Evolutionary conservation across 2,113 vertebrate species (phyloP), one percentile per base, ranked within the genome.

Genomic region (Nannobrachium achirus): DNA sequence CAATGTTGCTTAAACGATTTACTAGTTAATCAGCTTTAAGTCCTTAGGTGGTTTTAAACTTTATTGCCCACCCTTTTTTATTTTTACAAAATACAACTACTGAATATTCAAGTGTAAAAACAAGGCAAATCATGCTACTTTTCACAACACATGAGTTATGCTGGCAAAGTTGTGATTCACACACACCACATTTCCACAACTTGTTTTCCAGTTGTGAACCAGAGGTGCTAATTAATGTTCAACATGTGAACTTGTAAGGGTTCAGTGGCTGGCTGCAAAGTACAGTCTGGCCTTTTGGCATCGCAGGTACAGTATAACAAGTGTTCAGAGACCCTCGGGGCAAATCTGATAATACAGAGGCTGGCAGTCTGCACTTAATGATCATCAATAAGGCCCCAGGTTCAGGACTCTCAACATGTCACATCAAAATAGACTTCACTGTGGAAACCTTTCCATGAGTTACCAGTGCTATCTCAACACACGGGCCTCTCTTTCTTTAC

Each of bases 141-240:
- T 51, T 61, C 66, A 58, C 62, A 63, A 16, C 46, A 16, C 46
- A n/a, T 16, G 66, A 76, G 55, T 48, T 46, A 33, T 51, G 71
- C 55, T 66, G 8, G 15, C 61, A 78, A 79, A 70, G 72, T 62
- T 15, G 66, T 51, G 64, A 56, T 61, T 72, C 69, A 44, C 63
- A 56, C 25, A 44, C 63, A 56, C 66, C 74, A 56, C 69, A 82
- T 79, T 79, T 81, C 44, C 49, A 78, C 65, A 52, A 67, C 72
- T 76, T 79, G 74, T 86, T 81, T 80, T 71, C 70, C 38, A 65
- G 59, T 69, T 45, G 68, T 46, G 50, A 80, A 78, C 60, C 76
- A 13, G 57, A 33, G 53, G 69, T 67, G 77, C 45, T 81, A 80
- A 85, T 79, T 75, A 72, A 76, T 67, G 67, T 70, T 71, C 11